Conservation (phyloP, 64 coral and sea anemone genomes). For the Astreopora myriophthalma region DNA sequence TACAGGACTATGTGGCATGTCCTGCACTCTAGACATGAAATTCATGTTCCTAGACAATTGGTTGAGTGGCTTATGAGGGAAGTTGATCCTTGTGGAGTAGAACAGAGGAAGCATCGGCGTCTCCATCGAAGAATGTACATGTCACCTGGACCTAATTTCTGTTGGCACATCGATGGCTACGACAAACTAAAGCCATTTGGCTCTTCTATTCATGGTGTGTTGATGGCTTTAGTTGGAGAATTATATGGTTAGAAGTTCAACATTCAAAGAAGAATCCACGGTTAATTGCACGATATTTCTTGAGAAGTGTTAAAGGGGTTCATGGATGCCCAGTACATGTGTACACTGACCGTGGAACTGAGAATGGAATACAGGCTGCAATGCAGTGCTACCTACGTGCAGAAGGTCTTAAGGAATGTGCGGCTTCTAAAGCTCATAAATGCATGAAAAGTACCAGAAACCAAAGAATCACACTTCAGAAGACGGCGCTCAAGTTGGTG, state of each 20-base stretch:
- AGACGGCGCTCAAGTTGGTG: constrained; percentile 51
- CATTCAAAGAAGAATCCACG: constrained; percentile 53
- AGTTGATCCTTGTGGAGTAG: constrained; percentile 65
- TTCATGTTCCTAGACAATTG: constrained; percentile 56
- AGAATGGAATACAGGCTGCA: constrained; percentile 44
- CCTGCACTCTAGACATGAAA: constrained; percentile 56
- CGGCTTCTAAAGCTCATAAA: constrained; percentile 25
- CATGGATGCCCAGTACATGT: constrained; percentile 48
- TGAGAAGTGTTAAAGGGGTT: constrained; percentile 24
- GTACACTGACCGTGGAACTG: constrained; percentile 59
- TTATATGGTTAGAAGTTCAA: constrained; percentile 66
- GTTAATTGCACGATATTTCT: constrained; percentile 55
- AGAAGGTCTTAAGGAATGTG: constrained; percentile 47
- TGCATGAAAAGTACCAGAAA: constrained; percentile 51
- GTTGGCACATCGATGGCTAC: constrained; percentile 46
- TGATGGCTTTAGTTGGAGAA: constrained; percentile 61
- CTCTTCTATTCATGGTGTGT: constrained; percentile 39
- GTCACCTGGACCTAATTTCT: constrained; percentile 64
- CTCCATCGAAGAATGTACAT: constrained; percentile 64
- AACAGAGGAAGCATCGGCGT: constrained; percentile 44
- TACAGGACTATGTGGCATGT: constrained; percentile 71
- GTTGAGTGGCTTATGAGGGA: constrained; percentile 46
- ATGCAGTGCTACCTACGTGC: constrained; percentile 60
- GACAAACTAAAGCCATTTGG: too few species aligned
- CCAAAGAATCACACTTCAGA: constrained; percentile 69